Evolutionary conservation across 2,797 vertebrate genomes (phyloP).

Genomic region (Pempheris klunzingeri): DNA sequence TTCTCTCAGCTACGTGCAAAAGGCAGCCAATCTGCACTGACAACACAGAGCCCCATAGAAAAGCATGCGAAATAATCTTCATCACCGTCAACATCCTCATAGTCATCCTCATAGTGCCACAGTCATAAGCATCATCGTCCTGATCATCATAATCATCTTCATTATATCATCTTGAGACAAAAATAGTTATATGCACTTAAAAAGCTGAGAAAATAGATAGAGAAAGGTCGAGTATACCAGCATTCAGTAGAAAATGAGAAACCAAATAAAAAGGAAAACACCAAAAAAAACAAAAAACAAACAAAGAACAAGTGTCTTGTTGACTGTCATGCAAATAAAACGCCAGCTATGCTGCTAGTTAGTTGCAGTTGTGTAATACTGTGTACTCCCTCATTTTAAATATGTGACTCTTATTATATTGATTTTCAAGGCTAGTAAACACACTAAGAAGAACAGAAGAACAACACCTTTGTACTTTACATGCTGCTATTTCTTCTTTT

Average conservation of each 20-base stretch:
- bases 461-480: constrained; percentile 79
- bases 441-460: constrained; percentile 80
- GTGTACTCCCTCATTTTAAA: constrained; percentile 74
- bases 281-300: constrained; percentile 52
- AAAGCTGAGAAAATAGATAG: constrained; percentile 84
- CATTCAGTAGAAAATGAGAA: constrained; percentile 86
- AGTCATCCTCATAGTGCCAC: constrained; percentile 62
- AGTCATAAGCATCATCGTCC: constrained; percentile 65
- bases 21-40: constrained; percentile 72
- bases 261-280: constrained; percentile 66
- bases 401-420: constrained; percentile 74
- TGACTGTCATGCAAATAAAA: constrained; percentile 86
- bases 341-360: constrained; percentile 75
- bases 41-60: constrained; percentile 78
- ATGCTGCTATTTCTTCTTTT: constrained; percentile 78
- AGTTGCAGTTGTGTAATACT: constrained; percentile 78
- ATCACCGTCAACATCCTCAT: constrained; percentile 61
- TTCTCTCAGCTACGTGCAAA: constrained; percentile 40
- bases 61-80: constrained; percentile 80
- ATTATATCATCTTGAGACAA: constrained; percentile 81
- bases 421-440: constrained; percentile 76
- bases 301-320: constrained; percentile 73
- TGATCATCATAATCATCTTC: constrained; percentile 62
- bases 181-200: constrained; percentile 85
- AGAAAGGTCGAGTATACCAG: constrained; percentile 80